phyloP scores from a whole-genome alignment of 2,888 invertebrate genomes.

The Petrolisthes cinctipes region DNA sequence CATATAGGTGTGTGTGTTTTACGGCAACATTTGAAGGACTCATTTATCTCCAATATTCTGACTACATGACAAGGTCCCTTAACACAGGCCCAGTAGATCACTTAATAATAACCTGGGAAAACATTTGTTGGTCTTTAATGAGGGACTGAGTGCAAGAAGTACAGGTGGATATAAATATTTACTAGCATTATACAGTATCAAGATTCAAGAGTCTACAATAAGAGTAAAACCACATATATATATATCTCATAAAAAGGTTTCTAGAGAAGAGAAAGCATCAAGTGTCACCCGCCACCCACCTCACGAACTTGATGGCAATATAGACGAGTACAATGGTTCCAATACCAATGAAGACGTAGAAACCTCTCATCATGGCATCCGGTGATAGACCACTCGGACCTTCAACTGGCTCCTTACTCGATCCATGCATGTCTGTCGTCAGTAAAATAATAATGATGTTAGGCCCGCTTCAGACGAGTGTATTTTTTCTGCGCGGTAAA shows the following conservation, averaged over 20 bases:
- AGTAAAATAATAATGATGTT: no score
- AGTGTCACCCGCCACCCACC: constrained; percentile 8
- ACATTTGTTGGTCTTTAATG: no score
- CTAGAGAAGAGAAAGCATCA: no score
- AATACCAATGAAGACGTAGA: constrained; percentile 47
- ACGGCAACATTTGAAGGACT: no score
- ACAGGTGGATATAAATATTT: background rate
- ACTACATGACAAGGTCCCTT: no score
- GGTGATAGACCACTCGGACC: constrained; percentile 30
- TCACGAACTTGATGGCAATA: constrained; percentile 45
- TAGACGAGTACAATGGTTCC: constrained; percentile 46
- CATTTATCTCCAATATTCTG: no score
- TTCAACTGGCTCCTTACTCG: background rate
- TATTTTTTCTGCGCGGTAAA: no score
- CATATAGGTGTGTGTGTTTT: no score
- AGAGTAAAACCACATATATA: background rate
- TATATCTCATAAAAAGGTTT: background rate
- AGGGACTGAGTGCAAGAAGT: background rate
- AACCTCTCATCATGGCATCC: constrained; percentile 42
- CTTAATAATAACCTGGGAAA: no score
- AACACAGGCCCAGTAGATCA: no score
- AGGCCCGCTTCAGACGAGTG: no score
- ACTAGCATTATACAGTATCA: background rate
- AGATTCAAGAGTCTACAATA: background rate
- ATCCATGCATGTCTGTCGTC: no score